Conservation (phyloP, 2,888 invertebrate genomes). For the Eristalis arbustorum region DNA sequence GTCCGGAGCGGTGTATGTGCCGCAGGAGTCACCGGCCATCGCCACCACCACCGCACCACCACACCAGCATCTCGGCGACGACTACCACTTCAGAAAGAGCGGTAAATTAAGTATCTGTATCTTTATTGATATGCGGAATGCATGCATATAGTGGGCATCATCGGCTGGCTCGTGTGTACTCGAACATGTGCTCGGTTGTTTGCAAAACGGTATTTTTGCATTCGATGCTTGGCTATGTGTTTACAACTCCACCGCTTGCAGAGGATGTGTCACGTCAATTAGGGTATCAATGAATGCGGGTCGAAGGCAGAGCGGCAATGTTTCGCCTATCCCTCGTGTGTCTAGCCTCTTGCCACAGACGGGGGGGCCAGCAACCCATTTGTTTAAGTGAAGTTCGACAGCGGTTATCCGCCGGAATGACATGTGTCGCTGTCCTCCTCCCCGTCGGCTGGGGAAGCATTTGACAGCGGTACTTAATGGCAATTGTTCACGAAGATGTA, state of each 20-base stretch:
- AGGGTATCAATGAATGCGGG: conserved; percentile 65
- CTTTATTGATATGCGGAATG: not conserved
- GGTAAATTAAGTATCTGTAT: conserved; percentile 64
- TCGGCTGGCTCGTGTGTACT: not conserved
- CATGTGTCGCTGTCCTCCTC: conserved; percentile 37
- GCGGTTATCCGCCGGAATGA: conserved; percentile 52
- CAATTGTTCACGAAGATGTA: conserved; percentile 35
- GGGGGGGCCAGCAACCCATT: conserved; percentile 40
- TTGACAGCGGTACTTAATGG: conserved; percentile 61
- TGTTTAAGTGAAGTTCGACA: conserved; percentile 51
- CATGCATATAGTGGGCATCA: not conserved
- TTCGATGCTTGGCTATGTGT: conserved; percentile 37
- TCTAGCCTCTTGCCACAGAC: not conserved
- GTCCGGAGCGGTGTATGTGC: conserved; percentile 37
- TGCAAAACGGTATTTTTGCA: conserved; percentile 69
- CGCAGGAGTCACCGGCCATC: conserved; percentile 42
- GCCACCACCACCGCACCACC: conserved; percentile 1
- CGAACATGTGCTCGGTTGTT: conserved; percentile 51
- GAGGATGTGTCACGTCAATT: conserved; percentile 59
- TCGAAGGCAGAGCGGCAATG: not conserved
- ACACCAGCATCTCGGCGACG: not conserved
- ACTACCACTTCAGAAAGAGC: conserved; percentile 20
- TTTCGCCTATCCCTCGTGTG: not conserved
- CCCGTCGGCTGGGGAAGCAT: conserved; percentile 8
- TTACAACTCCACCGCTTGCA: conserved; percentile 32